These are phyloP conservation scores for Chloroceryle inda DNA, from an alignment of 2,797 vertebrate genomes.

Conservation along the genomic window DNA sequence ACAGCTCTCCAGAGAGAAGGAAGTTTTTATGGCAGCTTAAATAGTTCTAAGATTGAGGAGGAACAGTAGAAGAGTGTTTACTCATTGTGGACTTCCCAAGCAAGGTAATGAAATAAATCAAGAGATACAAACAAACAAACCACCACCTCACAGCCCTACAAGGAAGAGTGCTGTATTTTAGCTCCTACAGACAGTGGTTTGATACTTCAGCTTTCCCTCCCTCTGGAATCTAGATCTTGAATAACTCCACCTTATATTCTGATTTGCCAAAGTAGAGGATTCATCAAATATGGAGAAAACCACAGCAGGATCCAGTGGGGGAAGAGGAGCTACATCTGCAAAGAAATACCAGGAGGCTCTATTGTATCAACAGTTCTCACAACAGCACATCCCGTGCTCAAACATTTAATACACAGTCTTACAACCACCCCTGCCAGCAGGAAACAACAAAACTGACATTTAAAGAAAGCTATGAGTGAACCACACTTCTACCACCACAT, in stretches of 20 bases:
- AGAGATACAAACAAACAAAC: neutral
- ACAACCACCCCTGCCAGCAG: neutral
- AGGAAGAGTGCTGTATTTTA: neutral
- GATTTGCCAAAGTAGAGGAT: slow-evolving; percentile 60
- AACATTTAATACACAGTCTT: neutral
- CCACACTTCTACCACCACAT: neutral
- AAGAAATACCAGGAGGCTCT: neutral
- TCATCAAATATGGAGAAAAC: slow-evolving; percentile 83
- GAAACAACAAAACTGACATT: neutral
- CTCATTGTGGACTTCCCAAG: neutral
- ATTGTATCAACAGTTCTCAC: neutral
- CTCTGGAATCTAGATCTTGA: neutral
- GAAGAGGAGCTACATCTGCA: slow-evolving; percentile 2
- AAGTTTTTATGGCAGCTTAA: neutral
- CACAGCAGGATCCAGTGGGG: neutral
- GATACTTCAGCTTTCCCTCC: neutral
- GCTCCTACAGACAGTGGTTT: neutral
- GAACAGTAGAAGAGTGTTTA: neutral
- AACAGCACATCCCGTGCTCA: neutral
- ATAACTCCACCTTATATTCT: slow-evolving; percentile 65
- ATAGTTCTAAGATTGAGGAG: neutral
- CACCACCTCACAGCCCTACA: neutral
- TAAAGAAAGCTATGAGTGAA: neutral
- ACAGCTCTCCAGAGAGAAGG: neutral
- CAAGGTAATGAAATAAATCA: neutral